Percentiles rank a stretch among this genome's conserved stretches.
These are phyloP conservation scores for Castor canadensis DNA, from an alignment of 2,113 vertebrate species.

Conservation along the genomic window DNA sequence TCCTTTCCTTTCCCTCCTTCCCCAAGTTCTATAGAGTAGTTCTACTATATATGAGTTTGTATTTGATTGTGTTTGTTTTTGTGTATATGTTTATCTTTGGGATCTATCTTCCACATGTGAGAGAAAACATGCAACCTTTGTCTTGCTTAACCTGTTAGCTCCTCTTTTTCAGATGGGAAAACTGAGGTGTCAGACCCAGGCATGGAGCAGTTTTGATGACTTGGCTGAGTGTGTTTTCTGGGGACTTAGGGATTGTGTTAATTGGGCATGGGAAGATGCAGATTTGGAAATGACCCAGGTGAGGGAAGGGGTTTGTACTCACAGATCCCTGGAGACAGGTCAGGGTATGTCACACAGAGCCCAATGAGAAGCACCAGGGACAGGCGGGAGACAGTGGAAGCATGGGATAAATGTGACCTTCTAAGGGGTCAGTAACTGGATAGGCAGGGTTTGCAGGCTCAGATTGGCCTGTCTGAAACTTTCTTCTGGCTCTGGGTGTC, in stretches of 20 bases:
- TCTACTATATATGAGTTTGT: too few relatives aligned
- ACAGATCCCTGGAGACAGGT: neutral
- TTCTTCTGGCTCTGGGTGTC: neutral
- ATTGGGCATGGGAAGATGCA: neutral
- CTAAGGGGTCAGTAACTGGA: neutral
- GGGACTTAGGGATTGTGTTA: neutral
- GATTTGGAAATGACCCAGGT: neutral
- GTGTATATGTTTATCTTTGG: too few relatives aligned
- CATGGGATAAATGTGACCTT: neutral
- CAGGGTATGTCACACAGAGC: neutral
- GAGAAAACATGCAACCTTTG: too few relatives aligned
- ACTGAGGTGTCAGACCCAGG: neutral
- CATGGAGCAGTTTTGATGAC: neutral
- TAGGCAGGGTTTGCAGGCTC: neutral
- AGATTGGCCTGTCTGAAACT: neutral
- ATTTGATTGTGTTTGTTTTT: too few relatives aligned
- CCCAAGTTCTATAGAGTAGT: too few relatives aligned
- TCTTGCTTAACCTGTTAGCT: too few relatives aligned
- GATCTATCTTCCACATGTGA: too few relatives aligned
- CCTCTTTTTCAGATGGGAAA: neutral
- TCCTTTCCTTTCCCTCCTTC: too few relatives aligned
- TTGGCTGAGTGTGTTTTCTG: neutral
- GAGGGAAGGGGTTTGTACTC: neutral
- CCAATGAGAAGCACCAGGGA: rapidly evolving
- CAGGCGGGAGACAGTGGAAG: neutral